Evolutionary conservation across 1,140 invertebrate genomes (phyloP).

Genomic region (Bombus confusus): DNA sequence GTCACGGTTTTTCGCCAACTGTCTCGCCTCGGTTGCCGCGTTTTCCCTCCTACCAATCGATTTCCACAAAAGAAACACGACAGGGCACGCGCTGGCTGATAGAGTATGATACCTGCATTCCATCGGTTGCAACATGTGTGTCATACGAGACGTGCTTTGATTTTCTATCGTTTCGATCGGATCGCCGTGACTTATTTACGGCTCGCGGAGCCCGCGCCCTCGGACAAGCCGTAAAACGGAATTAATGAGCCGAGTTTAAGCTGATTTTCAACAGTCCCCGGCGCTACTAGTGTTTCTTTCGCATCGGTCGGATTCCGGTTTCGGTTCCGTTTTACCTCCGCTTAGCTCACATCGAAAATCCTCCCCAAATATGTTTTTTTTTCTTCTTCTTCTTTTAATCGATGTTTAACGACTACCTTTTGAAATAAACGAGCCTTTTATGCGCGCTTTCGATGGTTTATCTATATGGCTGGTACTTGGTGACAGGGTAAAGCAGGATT

Average conservation of each 20-base stretch:
- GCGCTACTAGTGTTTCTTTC: neutral
- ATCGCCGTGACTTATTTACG: slow-evolving; percentile 78
- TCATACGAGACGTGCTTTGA: slow-evolving; percentile 81
- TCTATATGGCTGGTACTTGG: too few species aligned
- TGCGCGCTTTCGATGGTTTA: too few species aligned
- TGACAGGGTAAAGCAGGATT: too few species aligned
- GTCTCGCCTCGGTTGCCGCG: neutral
- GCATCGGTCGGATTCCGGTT: neutral
- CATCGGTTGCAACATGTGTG: slow-evolving; percentile 81
- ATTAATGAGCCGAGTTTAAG: slow-evolving; percentile 40
- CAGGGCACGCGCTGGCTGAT: slow-evolving; percentile 72
- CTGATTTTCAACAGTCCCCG: slow-evolving; percentile 1
- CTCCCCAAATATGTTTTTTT: neutral
- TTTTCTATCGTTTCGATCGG: slow-evolving; percentile 77
- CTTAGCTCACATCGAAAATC: neutral
- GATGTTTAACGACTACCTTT: neutral
- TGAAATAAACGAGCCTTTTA: too few species aligned
- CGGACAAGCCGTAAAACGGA: slow-evolving; percentile 58
- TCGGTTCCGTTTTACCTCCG: neutral
- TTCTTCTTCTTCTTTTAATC: too few species aligned
- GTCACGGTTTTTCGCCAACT: slow-evolving; percentile 50
- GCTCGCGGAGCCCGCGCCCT: slow-evolving; percentile 50
- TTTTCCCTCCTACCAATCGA: slow-evolving; percentile 29
- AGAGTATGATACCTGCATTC: slow-evolving; percentile 79
- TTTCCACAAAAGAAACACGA: slow-evolving; percentile 72